Conservation (phyloP, 2,113 vertebrate species). For the Stigmatopora argus region DNA sequence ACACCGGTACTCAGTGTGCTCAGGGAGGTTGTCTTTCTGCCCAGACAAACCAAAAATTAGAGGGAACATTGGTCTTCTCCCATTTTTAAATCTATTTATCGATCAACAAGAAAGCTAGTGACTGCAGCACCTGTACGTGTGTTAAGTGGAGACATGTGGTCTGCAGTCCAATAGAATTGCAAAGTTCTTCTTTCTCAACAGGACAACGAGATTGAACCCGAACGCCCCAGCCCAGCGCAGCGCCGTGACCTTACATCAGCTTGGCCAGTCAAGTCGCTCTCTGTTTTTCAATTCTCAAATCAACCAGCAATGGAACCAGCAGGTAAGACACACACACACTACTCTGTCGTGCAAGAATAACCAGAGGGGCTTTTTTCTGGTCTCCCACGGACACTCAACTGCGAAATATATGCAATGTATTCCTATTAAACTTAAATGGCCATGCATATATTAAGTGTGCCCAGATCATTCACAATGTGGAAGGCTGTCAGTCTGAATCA, state of each 20-base stretch:
- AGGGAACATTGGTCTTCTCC: no score
- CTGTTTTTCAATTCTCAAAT: slow-evolving; percentile 28
- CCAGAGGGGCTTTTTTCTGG: neutral
- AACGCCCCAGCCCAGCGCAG: slow-evolving; percentile 24
- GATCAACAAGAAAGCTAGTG: neutral
- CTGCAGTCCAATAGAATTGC: slow-evolving; percentile 1
- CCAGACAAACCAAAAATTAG: no score
- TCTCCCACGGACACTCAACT: no score
- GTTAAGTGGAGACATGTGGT: slow-evolving; percentile 9
- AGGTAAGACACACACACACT: slow-evolving; percentile 52
- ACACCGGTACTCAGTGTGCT: no score
- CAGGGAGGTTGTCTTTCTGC: no score
- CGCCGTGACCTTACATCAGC: slow-evolving; percentile 30
- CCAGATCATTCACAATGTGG: neutral
- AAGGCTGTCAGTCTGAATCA: neutral
- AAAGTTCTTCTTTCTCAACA: slow-evolving; percentile 34
- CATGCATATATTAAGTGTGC: neutral
- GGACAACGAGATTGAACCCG: slow-evolving; percentile 40
- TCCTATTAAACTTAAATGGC: neutral
- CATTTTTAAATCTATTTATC: neutral
- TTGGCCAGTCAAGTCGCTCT: slow-evolving; percentile 1
- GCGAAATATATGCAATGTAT: no score
- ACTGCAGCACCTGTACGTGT: neutral
- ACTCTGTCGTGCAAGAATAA: slow-evolving; percentile 11
- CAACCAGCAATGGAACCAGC: slow-evolving; percentile 42